Evolutionary conservation across 2,113 vertebrate genomes (phyloP).

Genomic region (Camelus dromedarius): DNA sequence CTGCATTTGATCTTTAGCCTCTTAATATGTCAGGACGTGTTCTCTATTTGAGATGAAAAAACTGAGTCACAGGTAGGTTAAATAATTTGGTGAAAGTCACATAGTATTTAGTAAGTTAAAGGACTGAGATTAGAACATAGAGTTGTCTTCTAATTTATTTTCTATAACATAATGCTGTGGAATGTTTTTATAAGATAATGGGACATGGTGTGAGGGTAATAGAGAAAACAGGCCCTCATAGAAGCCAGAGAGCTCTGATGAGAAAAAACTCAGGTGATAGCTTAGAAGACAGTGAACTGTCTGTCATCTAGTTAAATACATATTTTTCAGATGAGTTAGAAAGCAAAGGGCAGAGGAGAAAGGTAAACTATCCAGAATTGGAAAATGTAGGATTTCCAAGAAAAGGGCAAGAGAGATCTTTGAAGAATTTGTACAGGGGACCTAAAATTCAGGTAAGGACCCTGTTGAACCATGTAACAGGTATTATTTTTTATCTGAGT

Average conservation of each 20-base stretch:
- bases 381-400: constrained; percentile 10
- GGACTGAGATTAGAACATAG: constrained; percentile 24
- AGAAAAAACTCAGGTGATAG: neutral
- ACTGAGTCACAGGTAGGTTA: neutral
- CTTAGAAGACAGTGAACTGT: neutral
- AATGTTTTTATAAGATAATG: constrained; percentile 36
- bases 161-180: constrained; percentile 23
- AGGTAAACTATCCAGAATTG: neutral
- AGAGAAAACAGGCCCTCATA: neutral
- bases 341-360: neutral
- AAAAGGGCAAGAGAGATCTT: constrained; percentile 8
- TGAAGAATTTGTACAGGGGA: neutral
- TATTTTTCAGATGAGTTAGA: neutral
- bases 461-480: neutral
- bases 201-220: neutral
- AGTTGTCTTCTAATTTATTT: constrained; percentile 18
- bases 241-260: neutral
- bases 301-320: constrained; percentile 26
- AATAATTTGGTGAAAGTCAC: constrained; percentile 36
- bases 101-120: constrained; percentile 52
- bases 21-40: neutral
- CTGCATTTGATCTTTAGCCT: constrained; percentile 7
- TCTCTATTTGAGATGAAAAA: constrained; percentile 18
- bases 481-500: constrained; percentile 24
- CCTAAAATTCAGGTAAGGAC: constrained; percentile 13